These are phyloP conservation scores for Porites lobata DNA, from an alignment of 92 coral and sea anemone genomes.

Conservation along the genomic window DNA sequence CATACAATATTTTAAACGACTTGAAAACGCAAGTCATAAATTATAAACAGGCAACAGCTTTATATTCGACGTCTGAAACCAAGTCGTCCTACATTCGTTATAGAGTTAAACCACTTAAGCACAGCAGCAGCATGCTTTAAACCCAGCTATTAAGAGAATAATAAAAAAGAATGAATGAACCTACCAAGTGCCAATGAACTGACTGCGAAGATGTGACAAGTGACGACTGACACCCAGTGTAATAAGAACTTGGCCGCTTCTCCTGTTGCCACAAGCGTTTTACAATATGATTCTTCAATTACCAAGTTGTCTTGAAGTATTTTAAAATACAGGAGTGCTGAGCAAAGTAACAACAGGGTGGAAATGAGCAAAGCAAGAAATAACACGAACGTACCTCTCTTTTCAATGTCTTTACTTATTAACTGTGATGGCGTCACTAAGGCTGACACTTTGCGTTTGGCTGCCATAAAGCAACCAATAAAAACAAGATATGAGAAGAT, in stretches of 20 bases:
- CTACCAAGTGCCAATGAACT: slow-evolving; percentile 66
- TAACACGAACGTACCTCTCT: slow-evolving; percentile 28
- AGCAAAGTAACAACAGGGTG: slow-evolving; percentile 22
- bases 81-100: too few species aligned
- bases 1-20: too few species aligned
- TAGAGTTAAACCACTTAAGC: too few species aligned
- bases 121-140: too few species aligned
- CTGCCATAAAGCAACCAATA: slow-evolving; percentile 37
- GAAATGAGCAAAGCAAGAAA: slow-evolving; percentile 37
- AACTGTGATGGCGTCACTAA: slow-evolving; percentile 59
- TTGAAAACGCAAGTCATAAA: too few species aligned
- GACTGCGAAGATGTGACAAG: slow-evolving; percentile 77
- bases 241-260: slow-evolving; percentile 75
- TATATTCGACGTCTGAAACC: too few species aligned
- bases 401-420: slow-evolving; percentile 55
- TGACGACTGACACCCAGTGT: slow-evolving; percentile 74
- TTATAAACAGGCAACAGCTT: too few species aligned
- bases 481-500: slow-evolving; percentile 57
- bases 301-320: background rate
- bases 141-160: too few species aligned
- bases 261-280: slow-evolving; percentile 57
- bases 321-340: slow-evolving; percentile 56
- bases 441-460: slow-evolving; percentile 37
- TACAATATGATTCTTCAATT: slow-evolving; percentile 56
- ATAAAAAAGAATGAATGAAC: background rate